phyloP scores from a whole-genome alignment of 2,113 vertebrate species.

The Hoplias malabaricus region DNA sequence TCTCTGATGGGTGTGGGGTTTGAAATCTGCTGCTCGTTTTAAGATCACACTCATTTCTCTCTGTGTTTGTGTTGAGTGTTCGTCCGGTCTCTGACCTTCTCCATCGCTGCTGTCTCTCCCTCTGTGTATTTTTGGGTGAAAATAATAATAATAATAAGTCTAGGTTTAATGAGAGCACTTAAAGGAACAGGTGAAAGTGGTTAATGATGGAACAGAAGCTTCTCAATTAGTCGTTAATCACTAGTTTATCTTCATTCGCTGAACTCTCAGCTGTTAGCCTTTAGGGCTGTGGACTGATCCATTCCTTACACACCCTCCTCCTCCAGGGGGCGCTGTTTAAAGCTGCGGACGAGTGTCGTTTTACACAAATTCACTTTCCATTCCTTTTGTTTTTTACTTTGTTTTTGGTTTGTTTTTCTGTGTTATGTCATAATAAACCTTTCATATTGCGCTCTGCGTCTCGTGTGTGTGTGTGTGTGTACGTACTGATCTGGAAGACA shows the following conservation, averaged over 20 bases:
- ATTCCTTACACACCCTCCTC: not conserved
- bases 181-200: no score
- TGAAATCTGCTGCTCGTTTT: not conserved
- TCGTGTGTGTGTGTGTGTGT: not conserved
- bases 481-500: not conserved
- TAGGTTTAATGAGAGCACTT: no score
- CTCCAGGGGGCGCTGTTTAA: constrained; percentile 15
- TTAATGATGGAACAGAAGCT: no score
- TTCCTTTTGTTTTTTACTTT: constrained; percentile 34
- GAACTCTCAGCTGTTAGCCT: no score
- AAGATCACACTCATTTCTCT: not conserved
- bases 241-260: no score
- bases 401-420: constrained; percentile 22
- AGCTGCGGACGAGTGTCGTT: not conserved
- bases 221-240: no score
- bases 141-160: no score
- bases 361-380: constrained; percentile 23
- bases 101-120: no score
- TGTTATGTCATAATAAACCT: constrained; percentile 32
- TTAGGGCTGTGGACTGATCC: no score
- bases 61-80: not conserved
- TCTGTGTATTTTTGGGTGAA: no score
- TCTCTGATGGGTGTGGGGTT: not conserved
- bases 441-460: not conserved
- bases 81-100: no score